phyloP scores from a whole-genome alignment of 23 tunicate genomes.

The Trididemnum clinides region DNA sequence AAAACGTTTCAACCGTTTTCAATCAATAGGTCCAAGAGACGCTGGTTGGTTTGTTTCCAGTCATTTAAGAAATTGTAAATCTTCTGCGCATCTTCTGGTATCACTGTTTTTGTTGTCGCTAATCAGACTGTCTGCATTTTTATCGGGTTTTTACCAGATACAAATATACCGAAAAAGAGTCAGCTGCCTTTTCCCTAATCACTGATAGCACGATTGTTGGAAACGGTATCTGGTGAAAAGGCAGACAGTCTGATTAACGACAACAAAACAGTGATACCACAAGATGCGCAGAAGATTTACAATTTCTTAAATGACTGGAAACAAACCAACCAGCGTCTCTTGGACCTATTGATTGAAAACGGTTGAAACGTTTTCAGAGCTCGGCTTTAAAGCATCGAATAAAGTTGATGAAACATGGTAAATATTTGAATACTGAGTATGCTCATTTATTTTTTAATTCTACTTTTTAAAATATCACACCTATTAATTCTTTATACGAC shows the following conservation, averaged over 20 bases:
- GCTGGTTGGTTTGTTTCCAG: constrained; percentile 21
- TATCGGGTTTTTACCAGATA: neutral
- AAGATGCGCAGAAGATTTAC: neutral
- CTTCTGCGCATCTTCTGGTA: constrained; percentile 9
- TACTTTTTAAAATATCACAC: neutral
- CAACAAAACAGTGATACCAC: constrained; percentile 5
- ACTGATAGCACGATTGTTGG: constrained; percentile 6
- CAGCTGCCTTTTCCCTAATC: neutral
- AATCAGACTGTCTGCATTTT: neutral
- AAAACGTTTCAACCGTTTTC: neutral
- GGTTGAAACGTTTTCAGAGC: neutral
- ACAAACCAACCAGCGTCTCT: constrained; percentile 26
- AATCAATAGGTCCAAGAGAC: constrained; percentile 26
- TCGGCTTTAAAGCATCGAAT: neutral
- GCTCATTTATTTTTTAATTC: neutral
- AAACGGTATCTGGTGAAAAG: neutral
- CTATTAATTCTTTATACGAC: neutral
- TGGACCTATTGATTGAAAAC: constrained; percentile 20
- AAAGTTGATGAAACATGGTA: neutral
- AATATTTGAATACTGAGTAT: neutral
- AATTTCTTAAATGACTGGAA: neutral
- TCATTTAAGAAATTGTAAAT: neutral
- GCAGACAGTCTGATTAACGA: constrained; percentile 6
- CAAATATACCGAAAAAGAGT: constrained; percentile 8
- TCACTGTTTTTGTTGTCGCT: neutral